Base-by-base conservation (phyloP, 1,140 invertebrate species). In the Drosophila tropicalis region DNA sequence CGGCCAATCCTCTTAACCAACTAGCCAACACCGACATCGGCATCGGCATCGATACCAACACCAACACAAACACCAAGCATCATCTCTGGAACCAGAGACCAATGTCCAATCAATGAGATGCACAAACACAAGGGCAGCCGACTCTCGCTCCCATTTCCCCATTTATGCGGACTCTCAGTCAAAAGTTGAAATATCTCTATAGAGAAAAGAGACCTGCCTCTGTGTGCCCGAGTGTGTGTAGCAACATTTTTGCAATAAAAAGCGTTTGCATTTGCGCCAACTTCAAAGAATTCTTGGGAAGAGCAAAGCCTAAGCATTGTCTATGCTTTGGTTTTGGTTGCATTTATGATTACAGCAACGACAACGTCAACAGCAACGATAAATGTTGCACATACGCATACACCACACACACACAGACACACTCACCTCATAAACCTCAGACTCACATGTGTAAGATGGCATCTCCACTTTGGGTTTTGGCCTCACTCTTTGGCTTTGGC, bases 241-340 rank as follows among this genome's bases (percentile, higher is more conserved):
- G 83, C 83, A 73, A 79, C 72, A 87, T 68, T 83, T 89, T 87
- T 58, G 83, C 71, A 58, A 84, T 66, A 62, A 54, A 61, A 66
- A 63, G 60, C 70, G 47, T 72, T 79, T 66, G 76, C 72, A 70
- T 85, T 73, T 72, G 72, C 83, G 83, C 83, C 79, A 77, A 87
- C 83, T 76, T 90, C 85, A 90, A 90, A 90, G 85, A 86, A 80
- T 87, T 89, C 84, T 51, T 70, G 44, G 63, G 73, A 87, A 87
- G 32, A 36, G 63, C 40, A 54, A 56, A 62, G 41, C 56, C 41
- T 29, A 36, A 29, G 54, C 67, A 69, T 79, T 83, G 76, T 87
- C 82, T 82, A 75, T 85, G 84, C 83, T 74, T 86, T 72, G 81
- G 79, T 85, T 89, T 87, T 89, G 84, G 84, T 89, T 87, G 83